Percentiles rank a stretch among this genome's conserved stretches.
These are phyloP conservation scores for Hoplodrina ambigua DNA, from an alignment of 2,888 invertebrate genomes.

Conservation along the genomic window DNA sequence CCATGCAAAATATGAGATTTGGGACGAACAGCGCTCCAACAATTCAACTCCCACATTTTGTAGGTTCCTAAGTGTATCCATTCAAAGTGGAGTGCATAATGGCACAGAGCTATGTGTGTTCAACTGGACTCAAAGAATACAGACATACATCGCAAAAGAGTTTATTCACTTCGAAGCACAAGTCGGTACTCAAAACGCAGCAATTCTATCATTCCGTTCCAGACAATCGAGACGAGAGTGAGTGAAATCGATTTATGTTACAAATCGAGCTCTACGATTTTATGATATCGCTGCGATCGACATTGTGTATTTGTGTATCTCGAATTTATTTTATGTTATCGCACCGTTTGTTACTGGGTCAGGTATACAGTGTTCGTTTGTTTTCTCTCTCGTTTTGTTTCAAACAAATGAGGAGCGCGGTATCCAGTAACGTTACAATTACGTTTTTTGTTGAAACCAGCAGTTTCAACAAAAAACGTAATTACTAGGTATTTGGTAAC, in stretches of 20 bases:
- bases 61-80: slow-evolving; percentile 17
- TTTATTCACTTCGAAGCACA: slow-evolving; percentile 32
- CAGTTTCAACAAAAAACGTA: too few species aligned
- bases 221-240: slow-evolving; percentile 36
- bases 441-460: not conserved
- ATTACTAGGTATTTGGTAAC: too few species aligned
- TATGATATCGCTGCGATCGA: slow-evolving; percentile 47
- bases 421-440: slow-evolving; percentile 12
- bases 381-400: slow-evolving; percentile 16
- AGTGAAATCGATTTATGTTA: slow-evolving; percentile 60
- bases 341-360: slow-evolving; percentile 25
- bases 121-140: slow-evolving; percentile 15
- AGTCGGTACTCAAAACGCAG: slow-evolving; percentile 44
- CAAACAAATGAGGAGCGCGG: slow-evolving; percentile 12
- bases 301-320: slow-evolving; percentile 43
- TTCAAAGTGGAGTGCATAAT: slow-evolving; percentile 10
- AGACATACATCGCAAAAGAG: slow-evolving; percentile 17
- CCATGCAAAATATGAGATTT: not conserved
- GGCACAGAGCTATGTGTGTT: slow-evolving; percentile 3
- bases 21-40: not conserved
- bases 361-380: slow-evolving; percentile 27
- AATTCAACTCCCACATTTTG: slow-evolving; percentile 1
- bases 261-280: slow-evolving; percentile 49
- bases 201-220: slow-evolving; percentile 43
- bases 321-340: slow-evolving; percentile 42